phyloP scores from a whole-genome alignment of 2,113 vertebrate genomes.

The Spea multiplicata region DNA sequence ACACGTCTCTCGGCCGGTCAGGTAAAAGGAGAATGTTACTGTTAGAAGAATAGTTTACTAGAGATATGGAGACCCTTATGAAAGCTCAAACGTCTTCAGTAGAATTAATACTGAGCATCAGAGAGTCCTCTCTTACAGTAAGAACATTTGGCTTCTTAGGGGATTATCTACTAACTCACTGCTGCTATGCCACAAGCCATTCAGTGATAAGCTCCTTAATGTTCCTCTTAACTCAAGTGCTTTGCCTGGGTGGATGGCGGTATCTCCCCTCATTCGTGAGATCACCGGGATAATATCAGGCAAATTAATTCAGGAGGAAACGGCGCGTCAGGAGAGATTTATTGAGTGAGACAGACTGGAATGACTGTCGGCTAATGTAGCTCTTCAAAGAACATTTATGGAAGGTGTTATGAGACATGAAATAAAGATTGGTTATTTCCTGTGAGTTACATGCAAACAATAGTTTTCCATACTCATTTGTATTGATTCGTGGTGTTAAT shows the following conservation, averaged over 20 bases:
- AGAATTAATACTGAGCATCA: neutral
- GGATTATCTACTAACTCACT: constrained; percentile 31
- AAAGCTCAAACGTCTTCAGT: neutral
- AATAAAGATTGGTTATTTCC: constrained; percentile 15
- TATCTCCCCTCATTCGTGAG: constrained; percentile 5
- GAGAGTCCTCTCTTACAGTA: constrained; percentile 21
- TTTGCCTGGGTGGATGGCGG: constrained; percentile 19
- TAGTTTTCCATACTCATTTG: no score
- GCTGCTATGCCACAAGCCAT: neutral
- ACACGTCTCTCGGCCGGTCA: no score
- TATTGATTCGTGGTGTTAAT: no score
- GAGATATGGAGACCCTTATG: no score
- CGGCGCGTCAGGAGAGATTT: constrained; percentile 31
- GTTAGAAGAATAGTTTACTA: no score
- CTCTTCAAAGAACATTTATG: constrained; percentile 31
- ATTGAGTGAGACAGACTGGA: constrained; percentile 37
- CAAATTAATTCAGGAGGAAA: constrained; percentile 21
- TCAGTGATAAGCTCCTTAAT: constrained; percentile 42
- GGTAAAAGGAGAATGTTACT: no score
- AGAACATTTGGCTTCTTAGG: constrained; percentile 18
- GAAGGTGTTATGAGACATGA: constrained; percentile 10
- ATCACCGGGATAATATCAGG: constrained; percentile 18
- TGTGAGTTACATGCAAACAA: constrained; percentile 4
- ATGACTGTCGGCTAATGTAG: constrained; percentile 36
- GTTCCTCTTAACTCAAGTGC: neutral